Evolutionary conservation across 1,140 invertebrate genomes (phyloP).

Genomic region (Lycorma delicatula): DNA sequence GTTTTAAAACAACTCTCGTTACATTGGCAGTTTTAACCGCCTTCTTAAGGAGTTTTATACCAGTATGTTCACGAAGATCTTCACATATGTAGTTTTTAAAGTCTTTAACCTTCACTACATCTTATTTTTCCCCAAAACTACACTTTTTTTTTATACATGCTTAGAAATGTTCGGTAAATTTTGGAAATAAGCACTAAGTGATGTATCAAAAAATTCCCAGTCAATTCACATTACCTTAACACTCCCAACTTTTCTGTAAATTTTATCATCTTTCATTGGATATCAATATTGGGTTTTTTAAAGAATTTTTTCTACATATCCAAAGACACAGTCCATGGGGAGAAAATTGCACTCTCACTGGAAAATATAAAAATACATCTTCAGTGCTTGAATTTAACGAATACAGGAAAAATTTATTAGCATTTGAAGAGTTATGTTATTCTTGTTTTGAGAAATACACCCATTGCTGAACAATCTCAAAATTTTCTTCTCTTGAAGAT

Average conservation of each 20-base stretch:
- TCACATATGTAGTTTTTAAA: constrained; percentile 1
- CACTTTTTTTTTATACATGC: neutral
- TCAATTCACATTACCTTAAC: neutral
- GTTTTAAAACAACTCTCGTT: neutral
- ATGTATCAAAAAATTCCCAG: constrained; percentile 2
- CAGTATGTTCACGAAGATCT: neutral
- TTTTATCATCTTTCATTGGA: constrained; percentile 9
- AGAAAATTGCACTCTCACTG: constrained; percentile 31
- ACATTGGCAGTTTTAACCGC: neutral
- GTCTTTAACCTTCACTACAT: neutral
- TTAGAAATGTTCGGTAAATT: neutral
- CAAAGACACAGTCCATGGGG: constrained; percentile 32
- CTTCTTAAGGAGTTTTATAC: neutral
- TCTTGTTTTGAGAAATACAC: constrained; percentile 4
- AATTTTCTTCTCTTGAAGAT: constrained; percentile 2
- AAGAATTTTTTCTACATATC: constrained; percentile 25
- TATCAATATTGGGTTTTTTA: constrained; percentile 23
- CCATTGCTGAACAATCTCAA: neutral
- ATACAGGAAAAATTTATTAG: neutral
- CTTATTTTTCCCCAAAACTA: neutral
- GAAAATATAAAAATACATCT: constrained; percentile 24
- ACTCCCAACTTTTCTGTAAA: constrained; percentile 3
- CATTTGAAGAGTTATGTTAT: neutral
- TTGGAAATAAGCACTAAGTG: neutral
- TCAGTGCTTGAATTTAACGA: neutral